Conservation (phyloP, 1,140 invertebrate species). For the Drosophila suzukii region DNA sequence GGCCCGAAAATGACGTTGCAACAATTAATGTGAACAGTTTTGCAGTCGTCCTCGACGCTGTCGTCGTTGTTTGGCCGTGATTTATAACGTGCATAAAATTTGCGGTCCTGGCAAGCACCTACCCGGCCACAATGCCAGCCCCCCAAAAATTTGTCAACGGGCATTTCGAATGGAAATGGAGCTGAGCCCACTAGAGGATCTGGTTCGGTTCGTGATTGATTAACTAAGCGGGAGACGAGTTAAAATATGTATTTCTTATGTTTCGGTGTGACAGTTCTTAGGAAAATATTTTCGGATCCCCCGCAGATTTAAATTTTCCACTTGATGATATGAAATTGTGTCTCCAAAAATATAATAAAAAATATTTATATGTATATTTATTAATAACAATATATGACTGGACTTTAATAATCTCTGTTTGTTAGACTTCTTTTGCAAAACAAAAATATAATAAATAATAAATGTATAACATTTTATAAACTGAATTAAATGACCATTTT, state of each 20-base stretch:
- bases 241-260: no score
- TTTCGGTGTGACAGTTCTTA: background rate
- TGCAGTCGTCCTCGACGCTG: slow-evolving; percentile 69
- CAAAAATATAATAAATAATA: no score
- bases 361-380: no score
- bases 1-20: slow-evolving; percentile 80
- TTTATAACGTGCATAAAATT: slow-evolving; percentile 82
- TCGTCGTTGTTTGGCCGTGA: slow-evolving; percentile 62
- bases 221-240: background rate
- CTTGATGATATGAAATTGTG: background rate
- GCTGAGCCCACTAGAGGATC: slow-evolving; percentile 12
- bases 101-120: slow-evolving; percentile 69
- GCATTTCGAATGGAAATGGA: slow-evolving; percentile 10
- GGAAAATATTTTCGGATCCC: background rate
- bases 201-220: slow-evolving; percentile 36
- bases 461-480: no score
- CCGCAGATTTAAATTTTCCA: background rate
- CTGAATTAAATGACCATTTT: no score
- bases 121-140: slow-evolving; percentile 39
- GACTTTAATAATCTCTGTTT: no score
- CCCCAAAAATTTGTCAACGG: slow-evolving; percentile 43
- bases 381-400: no score
- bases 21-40: slow-evolving; percentile 82
- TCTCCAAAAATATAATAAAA: background rate
- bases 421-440: no score